phyloP scores from a whole-genome alignment of 2,113 vertebrate species.

The Paratilapia polleni region DNA sequence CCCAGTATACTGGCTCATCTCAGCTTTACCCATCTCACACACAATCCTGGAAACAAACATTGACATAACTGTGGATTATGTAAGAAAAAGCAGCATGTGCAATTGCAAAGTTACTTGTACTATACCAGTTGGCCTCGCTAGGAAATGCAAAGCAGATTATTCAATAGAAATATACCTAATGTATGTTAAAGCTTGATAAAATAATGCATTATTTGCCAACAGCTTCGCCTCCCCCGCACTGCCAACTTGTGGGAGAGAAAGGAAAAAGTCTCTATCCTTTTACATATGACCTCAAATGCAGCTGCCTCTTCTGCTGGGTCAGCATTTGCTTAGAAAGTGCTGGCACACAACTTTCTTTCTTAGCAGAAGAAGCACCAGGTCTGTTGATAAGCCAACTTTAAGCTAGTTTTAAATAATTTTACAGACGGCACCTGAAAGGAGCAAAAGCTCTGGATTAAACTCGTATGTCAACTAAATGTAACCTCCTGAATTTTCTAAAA shows the following conservation, averaged over 20 bases:
- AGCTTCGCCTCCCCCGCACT: neutral
- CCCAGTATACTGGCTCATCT: constrained; percentile 91
- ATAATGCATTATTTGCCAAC: constrained; percentile 32
- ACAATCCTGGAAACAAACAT: constrained; percentile 87
- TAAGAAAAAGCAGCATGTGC: neutral
- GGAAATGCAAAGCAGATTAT: constrained; percentile 4
- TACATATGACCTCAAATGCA: constrained; percentile 64
- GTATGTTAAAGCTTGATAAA: constrained; percentile 36
- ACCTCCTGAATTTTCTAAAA: constrained; percentile 42
- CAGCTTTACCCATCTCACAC: constrained; percentile 97
- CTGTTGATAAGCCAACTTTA: constrained; percentile 70
- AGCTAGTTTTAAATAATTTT: constrained; percentile 66
- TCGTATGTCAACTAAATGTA: constrained; percentile 56
- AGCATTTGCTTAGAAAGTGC: constrained; percentile 69
- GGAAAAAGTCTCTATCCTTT: constrained; percentile 49
- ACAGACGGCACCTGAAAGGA: constrained; percentile 52
- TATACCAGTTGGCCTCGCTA: neutral
- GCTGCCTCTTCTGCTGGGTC: constrained; percentile 57
- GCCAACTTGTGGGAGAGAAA: constrained; percentile 46
- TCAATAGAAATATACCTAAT: constrained; percentile 6
- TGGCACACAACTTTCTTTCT: constrained; percentile 61
- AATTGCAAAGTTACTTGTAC: constrained; percentile 8
- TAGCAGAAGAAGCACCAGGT: constrained; percentile 47
- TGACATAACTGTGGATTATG: neutral
- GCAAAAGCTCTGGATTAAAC: constrained; percentile 53